phyloP scores from a whole-genome alignment of 2,888 invertebrate genomes.

The Nymphalis c-album region DNA sequence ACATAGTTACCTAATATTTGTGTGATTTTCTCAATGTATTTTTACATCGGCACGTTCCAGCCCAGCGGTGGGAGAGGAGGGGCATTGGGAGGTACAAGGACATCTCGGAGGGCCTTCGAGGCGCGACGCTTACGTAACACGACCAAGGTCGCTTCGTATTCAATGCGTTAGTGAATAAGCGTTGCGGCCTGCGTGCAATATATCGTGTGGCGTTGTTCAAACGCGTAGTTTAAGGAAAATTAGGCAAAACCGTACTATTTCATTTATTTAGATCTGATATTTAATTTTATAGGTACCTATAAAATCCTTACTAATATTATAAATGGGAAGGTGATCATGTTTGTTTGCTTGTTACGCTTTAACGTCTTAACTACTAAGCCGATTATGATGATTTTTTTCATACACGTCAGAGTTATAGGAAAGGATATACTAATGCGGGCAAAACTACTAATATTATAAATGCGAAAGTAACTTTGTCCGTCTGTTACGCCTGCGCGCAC shows the following conservation, averaged over 20 bases:
- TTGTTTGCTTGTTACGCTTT: too few species aligned
- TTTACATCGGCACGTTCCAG: background rate
- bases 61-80: slow-evolving; percentile 21
- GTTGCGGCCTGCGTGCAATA: slow-evolving; percentile 1
- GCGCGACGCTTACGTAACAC: slow-evolving; percentile 67
- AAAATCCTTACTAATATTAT: background rate
- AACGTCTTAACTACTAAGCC: too few species aligned
- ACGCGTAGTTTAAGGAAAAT: background rate
- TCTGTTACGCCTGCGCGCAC: too few species aligned
- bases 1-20: background rate
- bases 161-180: slow-evolving; percentile 31
- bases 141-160: slow-evolving; percentile 52
- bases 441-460: too few species aligned
- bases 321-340: too few species aligned
- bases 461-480: too few species aligned
- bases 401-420: too few species aligned
- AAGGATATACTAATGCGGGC: too few species aligned
- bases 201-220: background rate
- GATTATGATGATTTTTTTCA: too few species aligned
- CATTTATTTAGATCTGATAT: too few species aligned
- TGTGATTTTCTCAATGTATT: background rate
- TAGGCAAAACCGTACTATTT: background rate
- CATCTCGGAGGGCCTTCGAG: slow-evolving; percentile 60
- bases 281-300: too few species aligned
- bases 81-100: slow-evolving; percentile 42